phyloP scores from a whole-genome alignment of 2,888 invertebrate species.

The Lycophotia porphyrea region DNA sequence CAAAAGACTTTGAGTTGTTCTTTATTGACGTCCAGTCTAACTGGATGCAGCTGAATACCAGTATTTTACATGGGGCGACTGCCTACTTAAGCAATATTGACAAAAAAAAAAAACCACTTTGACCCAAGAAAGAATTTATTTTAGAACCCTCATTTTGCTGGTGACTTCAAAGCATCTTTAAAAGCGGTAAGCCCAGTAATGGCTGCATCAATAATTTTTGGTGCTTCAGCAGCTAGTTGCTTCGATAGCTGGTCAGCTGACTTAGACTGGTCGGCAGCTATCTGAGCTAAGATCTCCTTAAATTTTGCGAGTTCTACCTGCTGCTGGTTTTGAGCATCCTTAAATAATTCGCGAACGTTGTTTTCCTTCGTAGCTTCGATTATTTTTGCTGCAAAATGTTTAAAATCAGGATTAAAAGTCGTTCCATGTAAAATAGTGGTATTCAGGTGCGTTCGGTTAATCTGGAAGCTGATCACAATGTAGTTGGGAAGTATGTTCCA shows the following conservation, averaged over 20 bases:
- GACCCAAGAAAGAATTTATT: not conserved
- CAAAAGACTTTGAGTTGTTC: not conserved
- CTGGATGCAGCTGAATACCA: not conserved
- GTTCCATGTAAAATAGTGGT: not conserved
- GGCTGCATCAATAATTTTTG: slow-evolving; percentile 22
- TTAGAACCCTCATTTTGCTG: not conserved
- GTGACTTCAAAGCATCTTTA: not conserved
- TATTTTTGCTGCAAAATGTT: slow-evolving; percentile 13
- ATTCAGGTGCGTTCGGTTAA: not conserved
- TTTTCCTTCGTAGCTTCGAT: not conserved
- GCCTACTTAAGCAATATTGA: not conserved
- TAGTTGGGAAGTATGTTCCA: not conserved
- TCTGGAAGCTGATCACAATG: not conserved
- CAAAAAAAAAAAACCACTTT: not conserved
- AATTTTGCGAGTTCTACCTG: slow-evolving; percentile 2
- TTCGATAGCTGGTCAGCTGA: not conserved
- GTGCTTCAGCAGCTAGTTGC: not conserved
- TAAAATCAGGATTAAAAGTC: not conserved
- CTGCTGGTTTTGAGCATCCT: not conserved
- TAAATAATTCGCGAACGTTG: slow-evolving; percentile 6
- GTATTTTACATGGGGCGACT: not conserved
- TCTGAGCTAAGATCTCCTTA: not conserved
- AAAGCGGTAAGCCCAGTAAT: not conserved
- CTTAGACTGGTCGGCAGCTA: slow-evolving; percentile 22
- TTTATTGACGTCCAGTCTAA: not conserved